Conservation (phyloP, 2,888 invertebrate species). For the Silvanus unidentatus region DNA sequence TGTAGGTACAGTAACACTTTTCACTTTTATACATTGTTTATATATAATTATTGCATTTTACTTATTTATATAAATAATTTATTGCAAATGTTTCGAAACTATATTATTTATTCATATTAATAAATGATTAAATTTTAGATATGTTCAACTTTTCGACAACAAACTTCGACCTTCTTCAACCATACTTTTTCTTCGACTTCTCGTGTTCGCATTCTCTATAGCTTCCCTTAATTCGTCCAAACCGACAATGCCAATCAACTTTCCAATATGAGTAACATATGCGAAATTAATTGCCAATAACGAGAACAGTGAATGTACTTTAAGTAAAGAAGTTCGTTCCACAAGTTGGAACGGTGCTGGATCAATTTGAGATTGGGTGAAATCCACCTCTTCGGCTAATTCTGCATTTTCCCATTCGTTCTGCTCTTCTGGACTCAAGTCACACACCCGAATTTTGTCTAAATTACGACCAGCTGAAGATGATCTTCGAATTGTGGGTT, state of each 20-base stretch:
- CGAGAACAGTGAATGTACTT: slow-evolving; percentile 72
- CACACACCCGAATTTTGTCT: slow-evolving; percentile 78
- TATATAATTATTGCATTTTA: neutral
- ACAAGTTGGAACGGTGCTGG: slow-evolving; percentile 96
- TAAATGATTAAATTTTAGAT: no score
- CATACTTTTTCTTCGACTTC: slow-evolving; percentile 49
- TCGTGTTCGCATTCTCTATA: slow-evolving; percentile 84
- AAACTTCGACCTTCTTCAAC: no score
- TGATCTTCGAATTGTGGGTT: neutral
- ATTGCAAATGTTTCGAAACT: no score
- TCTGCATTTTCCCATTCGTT: slow-evolving; percentile 86
- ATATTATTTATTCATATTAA: no score
- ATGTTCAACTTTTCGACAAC: no score
- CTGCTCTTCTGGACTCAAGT: slow-evolving; percentile 85
- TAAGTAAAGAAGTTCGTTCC: slow-evolving; percentile 82
- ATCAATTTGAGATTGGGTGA: slow-evolving; percentile 74
- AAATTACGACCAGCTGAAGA: neutral
- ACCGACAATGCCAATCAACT: slow-evolving; percentile 91
- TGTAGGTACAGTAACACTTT: neutral
- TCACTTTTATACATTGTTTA: neutral
- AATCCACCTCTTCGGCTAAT: slow-evolving; percentile 71
- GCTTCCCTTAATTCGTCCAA: slow-evolving; percentile 87
- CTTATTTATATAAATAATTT: neutral
- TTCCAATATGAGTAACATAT: slow-evolving; percentile 90
- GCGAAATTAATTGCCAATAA: slow-evolving; percentile 93